A percentile compares a stretch with the other conserved stretches of the same genome.
These are phyloP conservation scores for Pangasius larnaudii DNA, from an alignment of 2,797 vertebrate genomes.

Conservation along the genomic window DNA sequence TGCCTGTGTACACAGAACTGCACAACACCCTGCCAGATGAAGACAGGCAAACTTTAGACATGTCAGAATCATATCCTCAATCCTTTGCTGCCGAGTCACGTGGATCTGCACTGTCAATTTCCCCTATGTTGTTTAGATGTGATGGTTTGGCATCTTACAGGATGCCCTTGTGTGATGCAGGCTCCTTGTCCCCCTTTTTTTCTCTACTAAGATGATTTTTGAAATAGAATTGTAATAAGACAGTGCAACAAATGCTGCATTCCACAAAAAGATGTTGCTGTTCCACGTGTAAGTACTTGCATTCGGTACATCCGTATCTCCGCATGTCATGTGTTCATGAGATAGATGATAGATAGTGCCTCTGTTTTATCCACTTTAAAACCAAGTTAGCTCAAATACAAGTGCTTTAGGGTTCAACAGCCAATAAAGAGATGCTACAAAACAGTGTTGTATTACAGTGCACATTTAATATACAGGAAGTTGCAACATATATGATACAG, in stretches of 20 bases:
- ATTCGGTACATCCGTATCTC: not conserved
- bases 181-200: not conserved
- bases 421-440: not conserved
- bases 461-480: not conserved
- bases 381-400: not conserved
- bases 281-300: not conserved
- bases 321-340: not conserved
- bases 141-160: not conserved
- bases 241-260: not conserved
- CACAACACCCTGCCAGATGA: not conserved
- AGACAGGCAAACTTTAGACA: not conserved
- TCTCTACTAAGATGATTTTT: not conserved
- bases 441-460: not conserved
- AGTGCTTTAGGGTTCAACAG: not conserved
- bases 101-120: not conserved
- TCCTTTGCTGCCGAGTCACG: not conserved
- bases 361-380: not conserved
- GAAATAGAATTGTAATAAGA: not conserved
- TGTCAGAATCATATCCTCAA: not conserved
- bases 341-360: too few relatives aligned
- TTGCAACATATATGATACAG: not conserved
- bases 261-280: not conserved
- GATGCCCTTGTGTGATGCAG: not conserved
- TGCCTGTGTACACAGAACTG: not conserved
- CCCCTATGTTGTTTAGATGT: not conserved